These are phyloP conservation scores for Biston betularia DNA, from an alignment of 2,888 invertebrate genomes.

Conservation along the genomic window DNA sequence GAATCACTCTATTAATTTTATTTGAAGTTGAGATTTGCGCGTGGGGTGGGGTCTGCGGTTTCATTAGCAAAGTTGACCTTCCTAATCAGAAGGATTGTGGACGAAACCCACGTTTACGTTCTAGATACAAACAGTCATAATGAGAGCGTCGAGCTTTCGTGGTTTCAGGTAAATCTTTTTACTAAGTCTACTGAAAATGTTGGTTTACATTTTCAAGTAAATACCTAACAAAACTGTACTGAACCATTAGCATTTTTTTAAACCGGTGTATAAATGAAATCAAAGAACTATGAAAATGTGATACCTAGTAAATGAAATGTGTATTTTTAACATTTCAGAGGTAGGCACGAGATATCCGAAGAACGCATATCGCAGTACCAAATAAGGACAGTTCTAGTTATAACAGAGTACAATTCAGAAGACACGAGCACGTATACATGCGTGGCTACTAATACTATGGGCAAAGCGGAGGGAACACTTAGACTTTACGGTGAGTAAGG, in stretches of 20 bases:
- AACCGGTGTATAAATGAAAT: too few relatives aligned
- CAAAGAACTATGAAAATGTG: too few relatives aligned
- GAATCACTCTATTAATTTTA: slow-evolving; percentile 49
- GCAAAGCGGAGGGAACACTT: slow-evolving; percentile 89
- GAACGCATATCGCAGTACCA: slow-evolving; percentile 87
- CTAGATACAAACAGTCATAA: slow-evolving; percentile 20
- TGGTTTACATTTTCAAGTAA: not conserved
- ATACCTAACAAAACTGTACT: too few relatives aligned
- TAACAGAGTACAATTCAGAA: slow-evolving; percentile 85
- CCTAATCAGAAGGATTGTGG: slow-evolving; percentile 20
- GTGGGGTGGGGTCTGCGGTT: slow-evolving; percentile 5
- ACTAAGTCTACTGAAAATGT: not conserved
- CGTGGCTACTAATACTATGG: slow-evolving; percentile 89
- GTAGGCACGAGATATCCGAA: slow-evolving; percentile 88
- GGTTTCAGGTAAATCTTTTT: slow-evolving; percentile 12
- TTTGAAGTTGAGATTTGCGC: slow-evolving; percentile 33
- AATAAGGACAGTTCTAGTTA: slow-evolving; percentile 87
- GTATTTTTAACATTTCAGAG: slow-evolving; percentile 74
- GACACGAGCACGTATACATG: slow-evolving; percentile 90
- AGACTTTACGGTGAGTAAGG: slow-evolving; percentile 88
- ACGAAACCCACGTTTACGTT: slow-evolving; percentile 23
- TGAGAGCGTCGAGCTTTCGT: slow-evolving; percentile 6
- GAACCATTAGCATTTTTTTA: too few relatives aligned
- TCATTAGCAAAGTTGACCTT: slow-evolving; percentile 17
- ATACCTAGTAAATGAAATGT: not conserved